Conservation (phyloP, 2,888 invertebrate species). For the Tipula helvola region DNA sequence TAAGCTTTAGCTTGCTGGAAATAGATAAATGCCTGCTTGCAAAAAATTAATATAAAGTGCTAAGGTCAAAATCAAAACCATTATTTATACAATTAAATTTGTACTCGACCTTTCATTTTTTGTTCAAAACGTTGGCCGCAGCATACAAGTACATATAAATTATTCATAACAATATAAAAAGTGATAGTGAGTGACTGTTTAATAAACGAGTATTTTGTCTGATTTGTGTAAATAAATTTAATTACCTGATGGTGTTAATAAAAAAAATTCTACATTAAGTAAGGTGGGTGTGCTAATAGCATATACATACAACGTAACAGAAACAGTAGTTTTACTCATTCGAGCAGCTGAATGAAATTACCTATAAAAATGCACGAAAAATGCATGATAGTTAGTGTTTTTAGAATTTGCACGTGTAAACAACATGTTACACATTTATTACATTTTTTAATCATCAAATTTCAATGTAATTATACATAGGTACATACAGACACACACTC, state of each 20-base stretch:
- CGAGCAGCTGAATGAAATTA: neutral
- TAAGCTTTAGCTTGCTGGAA: no score
- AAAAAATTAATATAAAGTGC: neutral
- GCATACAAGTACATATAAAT: neutral
- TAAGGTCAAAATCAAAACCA: neutral
- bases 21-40: no score
- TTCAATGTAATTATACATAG: neutral
- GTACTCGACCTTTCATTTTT: neutral
- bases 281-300: neutral
- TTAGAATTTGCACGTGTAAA: neutral
- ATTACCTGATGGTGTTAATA: neutral
- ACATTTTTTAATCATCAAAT: neutral
- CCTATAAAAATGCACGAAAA: neutral
- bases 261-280: neutral
- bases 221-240: neutral
- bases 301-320: no score
- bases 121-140: neutral
- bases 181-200: neutral
- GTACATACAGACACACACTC: neutral
- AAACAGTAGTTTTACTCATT: neutral
- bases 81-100: neutral
- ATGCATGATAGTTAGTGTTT: neutral
- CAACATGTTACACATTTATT: neutral
- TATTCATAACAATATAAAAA: neutral
- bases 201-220: neutral